A percentile compares a stretch with the other conserved stretches of the same genome.
Conservation (phyloP, 2,888 invertebrate species). For the Monoplex corrugatus region DNA sequence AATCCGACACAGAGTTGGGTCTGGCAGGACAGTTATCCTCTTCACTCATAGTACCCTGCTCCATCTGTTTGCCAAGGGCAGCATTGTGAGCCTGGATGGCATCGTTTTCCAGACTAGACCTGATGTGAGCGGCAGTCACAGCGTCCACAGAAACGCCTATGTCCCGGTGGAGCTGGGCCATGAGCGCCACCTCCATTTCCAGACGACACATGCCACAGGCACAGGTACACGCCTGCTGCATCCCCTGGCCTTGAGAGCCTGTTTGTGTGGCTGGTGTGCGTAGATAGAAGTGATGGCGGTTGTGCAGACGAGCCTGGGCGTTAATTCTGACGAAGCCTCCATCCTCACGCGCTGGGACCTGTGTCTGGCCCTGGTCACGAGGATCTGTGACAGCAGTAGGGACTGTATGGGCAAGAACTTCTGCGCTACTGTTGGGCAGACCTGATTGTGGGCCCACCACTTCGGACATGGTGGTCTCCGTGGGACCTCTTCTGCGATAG, state of each 20-base stretch:
- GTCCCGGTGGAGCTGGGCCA: conserved; percentile 54
- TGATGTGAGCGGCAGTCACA: conserved; percentile 10
- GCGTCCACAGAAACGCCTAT: conserved; percentile 29
- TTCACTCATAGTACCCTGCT: too few species aligned
- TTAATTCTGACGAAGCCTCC: conserved; percentile 62
- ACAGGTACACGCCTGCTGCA: conserved; percentile 59
- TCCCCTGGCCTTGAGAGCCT: not conserved
- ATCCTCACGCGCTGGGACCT: not conserved
- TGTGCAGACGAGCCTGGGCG: conserved; percentile 64
- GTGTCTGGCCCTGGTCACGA: not conserved
- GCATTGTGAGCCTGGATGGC: not conserved
- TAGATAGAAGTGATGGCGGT: conserved; percentile 67
- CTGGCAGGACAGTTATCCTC: not conserved
- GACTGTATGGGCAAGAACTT: not conserved
- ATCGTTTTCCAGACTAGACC: conserved; percentile 6
- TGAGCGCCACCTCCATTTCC: conserved; percentile 67
- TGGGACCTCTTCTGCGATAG: not conserved
- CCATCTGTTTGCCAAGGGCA: not conserved
- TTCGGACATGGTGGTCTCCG: not conserved
- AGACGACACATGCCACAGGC: conserved; percentile 69
- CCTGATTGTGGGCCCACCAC: too few species aligned
- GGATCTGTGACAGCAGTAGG: not conserved
- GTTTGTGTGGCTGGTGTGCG: conserved; percentile 54
- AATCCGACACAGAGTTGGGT: conserved; percentile 5
- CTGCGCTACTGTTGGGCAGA: not conserved